Base-by-base conservation (phyloP, 53 echinoderm and acorn worm genomes). In the Patiria pectinifera region DNA sequence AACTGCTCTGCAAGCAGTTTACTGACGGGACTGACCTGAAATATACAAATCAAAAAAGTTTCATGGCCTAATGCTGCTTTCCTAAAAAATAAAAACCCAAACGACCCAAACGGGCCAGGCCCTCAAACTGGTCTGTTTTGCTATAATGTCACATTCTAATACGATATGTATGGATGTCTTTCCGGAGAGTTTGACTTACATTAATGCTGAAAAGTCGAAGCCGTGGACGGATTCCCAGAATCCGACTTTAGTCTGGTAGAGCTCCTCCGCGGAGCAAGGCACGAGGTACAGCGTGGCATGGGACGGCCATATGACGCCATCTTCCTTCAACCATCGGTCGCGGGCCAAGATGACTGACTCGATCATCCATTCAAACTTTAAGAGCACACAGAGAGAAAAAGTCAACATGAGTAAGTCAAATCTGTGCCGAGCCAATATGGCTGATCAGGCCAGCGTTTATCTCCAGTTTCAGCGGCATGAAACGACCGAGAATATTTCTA, bases 361-460 rank as follows among this genome's bases (percentile, higher is more conserved):
- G 3, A 96, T 92, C 96, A 96, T 96, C 93, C 92, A 96, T 60
- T 96, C 96, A 94, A 96, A 96, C 96, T 96, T 62, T 22, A 35
- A 72, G 49, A 82, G 48, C 4, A 58, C 48, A 48, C 3, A 82
- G 22, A 74, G 71, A 76, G 6, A 69, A 47, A 71, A 35, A 60
- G 25, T 11, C 4, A 77, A 4, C 45, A 86, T 26, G 21, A 15
- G 22, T 2, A 48, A 71, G 9, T 47, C 11, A 83, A 69, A 22
- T 46, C 12, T 16, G n/a, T 48, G 53, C 18, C 21, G 49, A 11
- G 21, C 21, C 45, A 82, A 82, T 46, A 45, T 58, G 59, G 58
- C 48, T 22, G 48, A 35, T 35, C 35, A 35, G 35, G 35, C 35
- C 35, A 35, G 35, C 35, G 35, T 35, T 35, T 35, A 35, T 35